Conservation (phyloP, 1,140 invertebrate species). For the Lepidotrigona ventralis region DNA sequence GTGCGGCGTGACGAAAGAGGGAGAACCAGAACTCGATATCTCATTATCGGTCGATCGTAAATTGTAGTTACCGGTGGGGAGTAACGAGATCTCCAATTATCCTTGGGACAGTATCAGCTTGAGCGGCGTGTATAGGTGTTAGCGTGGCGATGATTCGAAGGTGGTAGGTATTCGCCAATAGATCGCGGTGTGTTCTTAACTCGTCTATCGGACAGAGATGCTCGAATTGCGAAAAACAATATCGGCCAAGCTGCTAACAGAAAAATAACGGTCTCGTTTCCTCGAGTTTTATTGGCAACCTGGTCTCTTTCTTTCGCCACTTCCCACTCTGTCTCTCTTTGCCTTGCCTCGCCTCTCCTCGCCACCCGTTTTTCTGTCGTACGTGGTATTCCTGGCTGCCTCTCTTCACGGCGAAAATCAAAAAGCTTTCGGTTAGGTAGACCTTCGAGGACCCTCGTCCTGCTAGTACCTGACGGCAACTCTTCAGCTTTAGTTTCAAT, state of each 20-base stretch:
- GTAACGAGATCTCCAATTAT: slow-evolving; percentile 74
- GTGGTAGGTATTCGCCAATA: slow-evolving; percentile 1
- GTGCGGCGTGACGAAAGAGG: slow-evolving; percentile 13
- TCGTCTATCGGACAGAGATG: slow-evolving; percentile 22
- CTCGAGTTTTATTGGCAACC: slow-evolving; percentile 15
- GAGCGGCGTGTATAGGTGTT: slow-evolving; percentile 37
- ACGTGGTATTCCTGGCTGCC: slow-evolving; percentile 25
- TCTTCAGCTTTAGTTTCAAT: slow-evolving; percentile 62
- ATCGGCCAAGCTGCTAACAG: neutral
- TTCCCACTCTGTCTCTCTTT: neutral
- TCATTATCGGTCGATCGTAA: slow-evolving; percentile 68
- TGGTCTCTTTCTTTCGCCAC: neutral
- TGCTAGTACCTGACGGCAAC: slow-evolving; percentile 49
- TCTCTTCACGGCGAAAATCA: slow-evolving; percentile 42
- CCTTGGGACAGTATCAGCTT: slow-evolving; percentile 57
- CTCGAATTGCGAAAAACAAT: slow-evolving; percentile 41
- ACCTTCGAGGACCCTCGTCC: slow-evolving; percentile 51
- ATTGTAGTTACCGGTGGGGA: slow-evolving; percentile 64
- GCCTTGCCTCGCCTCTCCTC: slow-evolving; percentile 42
- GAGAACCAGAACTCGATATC: slow-evolving; percentile 60
- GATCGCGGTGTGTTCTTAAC: slow-evolving; percentile 22
- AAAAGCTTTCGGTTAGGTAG: slow-evolving; percentile 55
- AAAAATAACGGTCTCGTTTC: slow-evolving; percentile 33
- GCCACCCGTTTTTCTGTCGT: neutral
- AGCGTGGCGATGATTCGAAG: slow-evolving; percentile 8